These are phyloP conservation scores for Phasianus colchicus DNA, from an alignment of 2,113 vertebrate species.

Conservation along the genomic window DNA sequence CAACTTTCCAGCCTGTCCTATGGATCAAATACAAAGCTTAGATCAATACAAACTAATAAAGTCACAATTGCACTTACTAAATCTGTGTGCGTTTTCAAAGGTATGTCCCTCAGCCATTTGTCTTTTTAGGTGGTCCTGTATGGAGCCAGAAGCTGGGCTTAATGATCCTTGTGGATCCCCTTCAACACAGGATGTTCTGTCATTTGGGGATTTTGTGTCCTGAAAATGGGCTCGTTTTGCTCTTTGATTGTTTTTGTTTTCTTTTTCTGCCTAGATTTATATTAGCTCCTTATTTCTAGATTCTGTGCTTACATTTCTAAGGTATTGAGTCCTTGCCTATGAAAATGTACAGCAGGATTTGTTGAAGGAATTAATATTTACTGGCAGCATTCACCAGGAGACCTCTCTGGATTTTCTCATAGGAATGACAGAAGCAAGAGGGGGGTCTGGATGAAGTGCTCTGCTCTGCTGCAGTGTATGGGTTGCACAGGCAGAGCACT, in stretches of 20 bases:
- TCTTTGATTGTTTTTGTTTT: not conserved
- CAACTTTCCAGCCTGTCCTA: too few relatives aligned
- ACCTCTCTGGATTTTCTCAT: not conserved
- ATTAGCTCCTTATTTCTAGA: not conserved
- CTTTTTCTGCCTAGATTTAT: not conserved
- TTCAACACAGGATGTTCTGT: too few relatives aligned
- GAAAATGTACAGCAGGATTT: not conserved
- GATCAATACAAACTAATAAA: not conserved
- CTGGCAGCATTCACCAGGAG: not conserved
- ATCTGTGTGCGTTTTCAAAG: not conserved
- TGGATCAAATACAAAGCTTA: not conserved
- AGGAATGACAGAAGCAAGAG: not conserved
- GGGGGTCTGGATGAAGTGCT: not conserved
- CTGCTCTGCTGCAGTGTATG: not conserved
- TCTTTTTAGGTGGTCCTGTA: too few relatives aligned
- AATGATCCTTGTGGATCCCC: too few relatives aligned
- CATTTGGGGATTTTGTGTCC: not conserved
- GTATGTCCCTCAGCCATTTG: too few relatives aligned
- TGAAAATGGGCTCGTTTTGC: not conserved
- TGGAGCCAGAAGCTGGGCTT: too few relatives aligned
- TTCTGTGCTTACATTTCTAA: not conserved
- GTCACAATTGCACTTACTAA: accelerated
- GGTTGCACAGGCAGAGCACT: not conserved
- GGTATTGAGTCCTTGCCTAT: accelerated
- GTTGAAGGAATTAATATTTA: not conserved